Evolutionary conservation across 2,888 invertebrate genomes (phyloP).

Genomic region (Amitus sp.): DNA sequence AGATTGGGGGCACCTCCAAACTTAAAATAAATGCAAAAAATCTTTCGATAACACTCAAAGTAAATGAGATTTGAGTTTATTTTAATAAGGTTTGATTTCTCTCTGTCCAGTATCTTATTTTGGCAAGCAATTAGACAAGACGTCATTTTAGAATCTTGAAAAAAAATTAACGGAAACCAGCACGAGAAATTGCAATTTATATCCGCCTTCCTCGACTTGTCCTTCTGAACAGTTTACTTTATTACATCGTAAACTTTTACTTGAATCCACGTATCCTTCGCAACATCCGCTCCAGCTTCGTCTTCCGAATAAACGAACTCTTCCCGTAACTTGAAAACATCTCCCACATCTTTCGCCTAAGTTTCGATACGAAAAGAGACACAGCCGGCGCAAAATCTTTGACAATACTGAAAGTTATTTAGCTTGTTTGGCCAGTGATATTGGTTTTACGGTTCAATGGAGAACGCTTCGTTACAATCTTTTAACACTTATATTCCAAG

Average conservation of each 20-base stretch:
- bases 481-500: background rate
- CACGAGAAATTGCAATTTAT: no score
- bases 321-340: slow-evolving; percentile 7
- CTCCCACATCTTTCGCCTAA: background rate
- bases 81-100: no score
- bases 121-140: no score
- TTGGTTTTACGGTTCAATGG: slow-evolving; percentile 3
- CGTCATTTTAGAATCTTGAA: no score
- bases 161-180: no score
- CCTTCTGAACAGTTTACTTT: background rate
- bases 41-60: no score
- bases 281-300: slow-evolving; percentile 2
- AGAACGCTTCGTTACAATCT: background rate
- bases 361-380: slow-evolving; percentile 5
- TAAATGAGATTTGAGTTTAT: no score
- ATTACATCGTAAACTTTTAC: slow-evolving; percentile 3
- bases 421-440: background rate
- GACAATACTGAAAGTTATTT: slow-evolving; percentile 11
- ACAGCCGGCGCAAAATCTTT: slow-evolving; percentile 7
- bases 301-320: slow-evolving; percentile 1
- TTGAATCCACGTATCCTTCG: background rate
- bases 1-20: no score
- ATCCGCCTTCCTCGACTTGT: background rate
- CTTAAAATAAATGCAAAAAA: no score
- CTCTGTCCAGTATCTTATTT: no score